Evolutionary conservation across 1,140 invertebrate species (phyloP).

Genomic region (Plodia interpunctella): DNA sequence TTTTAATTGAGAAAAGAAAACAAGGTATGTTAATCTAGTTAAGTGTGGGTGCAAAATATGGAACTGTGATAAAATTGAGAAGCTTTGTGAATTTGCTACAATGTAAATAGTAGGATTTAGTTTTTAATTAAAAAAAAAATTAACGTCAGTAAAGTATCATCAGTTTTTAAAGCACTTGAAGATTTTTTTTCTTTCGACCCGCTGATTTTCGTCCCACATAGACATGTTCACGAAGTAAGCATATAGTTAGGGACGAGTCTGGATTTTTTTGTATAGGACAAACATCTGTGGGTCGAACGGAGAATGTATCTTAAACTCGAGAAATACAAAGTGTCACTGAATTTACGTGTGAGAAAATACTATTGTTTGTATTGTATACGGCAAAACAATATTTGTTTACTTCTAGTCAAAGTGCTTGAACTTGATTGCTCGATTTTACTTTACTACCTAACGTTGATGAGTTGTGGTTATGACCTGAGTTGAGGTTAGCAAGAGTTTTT

Average conservation of each 20-base stretch:
- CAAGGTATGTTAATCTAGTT: background rate
- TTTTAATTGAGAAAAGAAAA: background rate
- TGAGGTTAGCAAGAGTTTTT: no score
- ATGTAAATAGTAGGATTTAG: conserved; percentile 35
- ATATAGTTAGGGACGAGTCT: no score
- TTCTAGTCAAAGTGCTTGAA: background rate
- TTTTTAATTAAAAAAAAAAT: background rate
- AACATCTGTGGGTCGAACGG: no score
- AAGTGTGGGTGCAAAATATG: conserved; percentile 52
- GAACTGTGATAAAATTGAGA: conserved; percentile 55
- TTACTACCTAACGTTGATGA: no score
- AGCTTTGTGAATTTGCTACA: conserved; percentile 55
- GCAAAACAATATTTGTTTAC: background rate
- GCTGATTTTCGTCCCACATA: no score
- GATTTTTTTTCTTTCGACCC: no score
- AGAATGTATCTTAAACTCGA: no score
- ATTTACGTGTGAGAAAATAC: conserved; percentile 15
- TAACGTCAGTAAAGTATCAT: background rate
- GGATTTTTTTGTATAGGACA: no score
- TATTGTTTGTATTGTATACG: background rate
- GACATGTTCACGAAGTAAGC: no score
- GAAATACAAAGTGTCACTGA: no score
- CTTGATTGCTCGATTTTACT: no score
- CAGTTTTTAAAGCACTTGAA: background rate
- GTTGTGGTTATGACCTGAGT: no score